phyloP scores from a whole-genome alignment of 2,888 invertebrate species.

The Amblyteles armatorius region DNA sequence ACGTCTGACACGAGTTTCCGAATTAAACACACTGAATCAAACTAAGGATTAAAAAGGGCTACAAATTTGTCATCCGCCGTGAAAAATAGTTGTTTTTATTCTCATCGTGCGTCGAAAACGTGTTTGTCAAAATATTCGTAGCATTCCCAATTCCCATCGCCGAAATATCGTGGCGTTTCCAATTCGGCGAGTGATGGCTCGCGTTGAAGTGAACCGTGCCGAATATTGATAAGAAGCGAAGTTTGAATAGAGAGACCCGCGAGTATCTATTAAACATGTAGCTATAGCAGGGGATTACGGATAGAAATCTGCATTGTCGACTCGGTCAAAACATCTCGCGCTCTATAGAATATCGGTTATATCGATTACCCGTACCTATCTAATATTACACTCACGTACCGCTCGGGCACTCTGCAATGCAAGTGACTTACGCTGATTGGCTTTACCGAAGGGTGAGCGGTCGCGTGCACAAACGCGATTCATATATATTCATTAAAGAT shows the following conservation, averaged over 20 bases:
- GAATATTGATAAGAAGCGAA: conserved; percentile 2
- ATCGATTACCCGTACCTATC: conserved; percentile 15
- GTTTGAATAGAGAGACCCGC: not conserved
- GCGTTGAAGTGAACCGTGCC: not conserved
- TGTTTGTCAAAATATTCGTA: too few relatives aligned
- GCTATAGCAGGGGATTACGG: not conserved
- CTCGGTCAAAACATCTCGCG: conserved; percentile 5
- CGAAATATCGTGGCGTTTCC: not conserved
- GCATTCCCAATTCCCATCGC: not conserved
- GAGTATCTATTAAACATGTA: conserved; percentile 14
- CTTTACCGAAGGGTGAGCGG: conserved; percentile 35
- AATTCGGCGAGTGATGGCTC: not conserved
- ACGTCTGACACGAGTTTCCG: too few relatives aligned
- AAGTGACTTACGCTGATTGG: conserved; percentile 65
- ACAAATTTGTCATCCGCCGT: too few relatives aligned
- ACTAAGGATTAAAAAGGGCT: too few relatives aligned
- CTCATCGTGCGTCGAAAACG: too few relatives aligned
- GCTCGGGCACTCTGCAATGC: conserved; percentile 45
- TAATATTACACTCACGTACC: conserved; percentile 33
- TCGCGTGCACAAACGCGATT: conserved; percentile 50
- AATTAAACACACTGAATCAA: too few relatives aligned
- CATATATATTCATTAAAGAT: conserved; percentile 68
- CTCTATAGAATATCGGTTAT: conserved; percentile 18
- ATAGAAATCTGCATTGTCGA: not conserved
- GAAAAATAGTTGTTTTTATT: too few relatives aligned